A percentile compares a stretch with the other conserved stretches of the same genome.
Conservation (phyloP, 2,888 invertebrate genomes). For the Encarsia formosa region DNA sequence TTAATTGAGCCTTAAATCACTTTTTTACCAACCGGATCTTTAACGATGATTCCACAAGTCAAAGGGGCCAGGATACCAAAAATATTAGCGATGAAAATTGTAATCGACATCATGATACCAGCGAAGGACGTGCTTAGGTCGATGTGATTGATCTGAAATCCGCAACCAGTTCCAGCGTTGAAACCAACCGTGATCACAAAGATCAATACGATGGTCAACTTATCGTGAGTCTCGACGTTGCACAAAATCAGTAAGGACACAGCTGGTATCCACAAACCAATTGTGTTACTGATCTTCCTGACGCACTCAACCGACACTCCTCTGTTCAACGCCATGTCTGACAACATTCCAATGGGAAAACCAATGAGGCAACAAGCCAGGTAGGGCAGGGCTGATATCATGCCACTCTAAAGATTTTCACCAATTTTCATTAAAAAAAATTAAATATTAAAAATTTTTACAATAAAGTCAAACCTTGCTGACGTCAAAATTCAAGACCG, state of each 20-base stretch:
- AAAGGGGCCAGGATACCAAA: conserved; percentile 51
- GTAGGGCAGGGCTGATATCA: conserved; percentile 57
- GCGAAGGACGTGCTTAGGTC: conserved; percentile 54
- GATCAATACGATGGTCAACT: conserved; percentile 18
- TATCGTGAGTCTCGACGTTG: conserved; percentile 26
- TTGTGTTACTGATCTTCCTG: conserved; percentile 51
- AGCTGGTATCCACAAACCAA: conserved; percentile 56
- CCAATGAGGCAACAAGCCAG: conserved; percentile 55
- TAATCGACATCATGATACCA: conserved; percentile 53
- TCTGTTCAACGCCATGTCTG: conserved; percentile 49
- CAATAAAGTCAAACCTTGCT: conserved; percentile 51
- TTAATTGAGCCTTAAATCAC: neutral
- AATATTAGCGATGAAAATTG: conserved; percentile 50
- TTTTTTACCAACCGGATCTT: conserved; percentile 36
- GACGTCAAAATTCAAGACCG: conserved; percentile 60
- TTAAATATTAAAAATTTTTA: no score
- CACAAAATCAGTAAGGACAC: conserved; percentile 49
- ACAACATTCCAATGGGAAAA: conserved; percentile 53
- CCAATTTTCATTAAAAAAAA: no score
- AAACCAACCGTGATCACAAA: conserved; percentile 43
- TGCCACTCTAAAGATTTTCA: conserved; percentile 46
- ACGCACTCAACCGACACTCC: conserved; percentile 36
- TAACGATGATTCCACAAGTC: conserved; percentile 44
- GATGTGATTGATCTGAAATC: conserved; percentile 52
- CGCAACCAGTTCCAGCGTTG: conserved; percentile 44